Evolutionary conservation across 2,797 vertebrate species (phyloP).

Genomic region (Argya squamiceps): DNA sequence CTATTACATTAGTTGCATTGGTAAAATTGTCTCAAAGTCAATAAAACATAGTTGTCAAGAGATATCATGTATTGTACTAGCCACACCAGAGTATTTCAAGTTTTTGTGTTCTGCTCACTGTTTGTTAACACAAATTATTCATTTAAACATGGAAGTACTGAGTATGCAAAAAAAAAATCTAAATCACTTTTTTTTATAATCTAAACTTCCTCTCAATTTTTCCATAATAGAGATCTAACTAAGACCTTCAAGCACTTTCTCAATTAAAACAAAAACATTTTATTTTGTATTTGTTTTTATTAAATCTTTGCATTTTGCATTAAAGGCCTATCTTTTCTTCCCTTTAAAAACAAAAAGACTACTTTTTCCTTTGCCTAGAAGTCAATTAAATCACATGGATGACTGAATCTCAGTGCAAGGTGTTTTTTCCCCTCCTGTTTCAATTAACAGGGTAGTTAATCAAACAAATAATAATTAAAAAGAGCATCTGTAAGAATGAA

Average conservation of each 20-base stretch:
- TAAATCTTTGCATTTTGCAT: neutral
- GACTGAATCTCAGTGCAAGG: neutral
- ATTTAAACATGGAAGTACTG: neutral
- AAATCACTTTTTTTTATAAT: rapidly evolving
- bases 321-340: neutral
- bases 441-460: neutral
- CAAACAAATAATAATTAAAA: neutral
- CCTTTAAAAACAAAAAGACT: neutral
- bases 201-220: neutral
- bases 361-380: neutral
- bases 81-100: neutral
- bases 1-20: neutral
- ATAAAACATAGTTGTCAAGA: neutral
- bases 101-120: neutral
- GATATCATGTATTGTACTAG: neutral
- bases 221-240: neutral
- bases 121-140: neutral
- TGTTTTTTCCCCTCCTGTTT: neutral
- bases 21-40: neutral
- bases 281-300: neutral
- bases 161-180: neutral
- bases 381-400: neutral
- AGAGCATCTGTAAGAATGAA: neutral
- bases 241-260: neutral
- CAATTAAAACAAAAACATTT: neutral